phyloP scores from a whole-genome alignment of 2,888 invertebrate species.

The Sturmia bella region DNA sequence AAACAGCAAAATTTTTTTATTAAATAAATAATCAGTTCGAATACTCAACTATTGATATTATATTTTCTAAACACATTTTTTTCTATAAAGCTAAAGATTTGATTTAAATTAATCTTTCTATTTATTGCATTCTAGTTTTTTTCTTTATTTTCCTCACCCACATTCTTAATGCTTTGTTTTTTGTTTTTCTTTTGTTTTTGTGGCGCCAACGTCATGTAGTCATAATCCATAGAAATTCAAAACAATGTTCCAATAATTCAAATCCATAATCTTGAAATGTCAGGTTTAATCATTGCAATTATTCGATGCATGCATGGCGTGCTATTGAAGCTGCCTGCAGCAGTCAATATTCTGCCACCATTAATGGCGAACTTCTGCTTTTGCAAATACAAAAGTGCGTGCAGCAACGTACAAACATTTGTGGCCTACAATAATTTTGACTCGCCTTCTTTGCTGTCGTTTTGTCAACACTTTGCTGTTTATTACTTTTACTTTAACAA shows the following conservation, averaged over 20 bases:
- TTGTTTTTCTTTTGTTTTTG: conserved; percentile 1
- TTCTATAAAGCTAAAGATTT: conserved; percentile 22
- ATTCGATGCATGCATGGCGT: conserved; percentile 42
- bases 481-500: neutral
- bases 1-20: too few relatives aligned
- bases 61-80: conserved; percentile 27
- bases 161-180: conserved; percentile 13
- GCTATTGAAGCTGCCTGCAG: neutral
- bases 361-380: too few relatives aligned
- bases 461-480: conserved; percentile 37
- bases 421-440: conserved; percentile 10
- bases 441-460: neutral
- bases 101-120: conserved; percentile 28
- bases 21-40: too few relatives aligned
- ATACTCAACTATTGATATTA: conserved; percentile 1
- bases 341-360: neutral
- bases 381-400: too few relatives aligned
- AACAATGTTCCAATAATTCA: conserved; percentile 66
- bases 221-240: conserved; percentile 57
- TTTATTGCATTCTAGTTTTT: neutral
- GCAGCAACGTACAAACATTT: too few relatives aligned
- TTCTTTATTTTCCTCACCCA: conserved; percentile 52
- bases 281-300: conserved; percentile 67
- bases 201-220: conserved; percentile 67
- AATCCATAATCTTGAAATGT: conserved; percentile 68